Base-by-base conservation (phyloP, 2,113 vertebrate species). In the Paraplagusia blochii region DNA sequence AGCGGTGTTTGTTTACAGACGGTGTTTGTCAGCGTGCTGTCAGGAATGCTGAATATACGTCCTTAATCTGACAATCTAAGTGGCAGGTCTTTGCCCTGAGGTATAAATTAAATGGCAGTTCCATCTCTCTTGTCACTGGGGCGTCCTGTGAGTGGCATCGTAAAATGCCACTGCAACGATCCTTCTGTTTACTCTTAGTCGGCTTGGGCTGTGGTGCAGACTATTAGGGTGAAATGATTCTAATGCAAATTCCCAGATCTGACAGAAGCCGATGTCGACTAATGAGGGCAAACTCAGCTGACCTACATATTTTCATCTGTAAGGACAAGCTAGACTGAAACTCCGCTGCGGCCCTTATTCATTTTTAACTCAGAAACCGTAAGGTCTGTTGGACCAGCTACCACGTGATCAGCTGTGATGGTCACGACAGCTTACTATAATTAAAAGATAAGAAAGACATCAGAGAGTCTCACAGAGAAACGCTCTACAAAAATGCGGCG, bases 211-310 rank as follows among this genome's bases (percentile, higher is more conserved):
- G 45, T 4, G 33, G 54, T 68, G 74, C 57, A 16, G 72, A 44
- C 46, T 22, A 72, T 75, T 66, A 72, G 80, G 74, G 66, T 62
- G 53, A 76, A 60, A 40, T 38, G 78, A 85, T 82, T 47, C 66
- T 51, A 72, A 69, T 68, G 80, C 61, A 76, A 63, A 68, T 62
- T 45, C 70, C 54, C 46, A 53, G 66, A 34, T 56, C 45, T 11
- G 22, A 61, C 68, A 74, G 69, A 72, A 69, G 67, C 43, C 54
- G 53, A 66, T 69, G 81, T 65, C 55, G 56, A 35, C 62, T 80
- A 83, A 87, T 77, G 77, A 82, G 80, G 77, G 66, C 71, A 77
- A 63, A 76, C 40, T 17, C 63, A 55, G 67, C 42, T 66, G 74
- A 80, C 80, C 82, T 77, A 84, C 66, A 85, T 87, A 82, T 63